Percentiles rank a stretch among this genome's conserved stretches.
These are phyloP conservation scores for Apteryx owenii DNA, from an alignment of 2,113 vertebrate genomes.

Conservation along the genomic window DNA sequence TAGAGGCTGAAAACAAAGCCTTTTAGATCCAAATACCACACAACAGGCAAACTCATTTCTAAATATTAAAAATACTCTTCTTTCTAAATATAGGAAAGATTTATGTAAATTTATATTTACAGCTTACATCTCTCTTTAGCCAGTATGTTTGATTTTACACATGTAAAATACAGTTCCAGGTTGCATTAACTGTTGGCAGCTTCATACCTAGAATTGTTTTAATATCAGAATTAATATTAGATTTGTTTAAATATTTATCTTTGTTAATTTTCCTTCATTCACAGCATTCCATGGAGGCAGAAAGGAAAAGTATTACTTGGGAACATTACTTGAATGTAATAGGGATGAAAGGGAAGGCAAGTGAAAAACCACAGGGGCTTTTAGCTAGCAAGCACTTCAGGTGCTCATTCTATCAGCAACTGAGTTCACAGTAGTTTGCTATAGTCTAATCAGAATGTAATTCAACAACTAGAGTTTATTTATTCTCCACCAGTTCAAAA, in stretches of 20 bases:
- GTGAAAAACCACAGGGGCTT: not conserved
- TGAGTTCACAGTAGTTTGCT: fast-evolving
- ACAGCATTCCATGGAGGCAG: not conserved
- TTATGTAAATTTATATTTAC: not conserved
- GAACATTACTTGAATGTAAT: not conserved
- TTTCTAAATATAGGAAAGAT: not conserved
- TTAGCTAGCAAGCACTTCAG: not conserved
- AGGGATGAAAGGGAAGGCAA: not conserved
- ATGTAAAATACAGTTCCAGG: not conserved
- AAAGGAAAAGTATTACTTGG: not conserved
- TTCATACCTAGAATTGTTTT: not conserved
- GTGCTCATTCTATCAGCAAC: not conserved
- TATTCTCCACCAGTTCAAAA: not conserved
- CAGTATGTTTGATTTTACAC: not conserved
- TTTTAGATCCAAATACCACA: not conserved
- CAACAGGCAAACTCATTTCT: fast-evolving
- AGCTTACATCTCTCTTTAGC: not conserved
- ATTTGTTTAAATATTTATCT: not conserved
- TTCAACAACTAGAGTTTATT: not conserved
- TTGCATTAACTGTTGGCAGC: not conserved
- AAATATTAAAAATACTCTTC: not conserved
- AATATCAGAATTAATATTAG: not conserved
- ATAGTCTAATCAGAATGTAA: not conserved
- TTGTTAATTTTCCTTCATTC: not conserved
- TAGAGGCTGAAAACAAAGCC: not conserved